phyloP scores from a whole-genome alignment of 2,113 vertebrate genomes.

The human region DNA sequence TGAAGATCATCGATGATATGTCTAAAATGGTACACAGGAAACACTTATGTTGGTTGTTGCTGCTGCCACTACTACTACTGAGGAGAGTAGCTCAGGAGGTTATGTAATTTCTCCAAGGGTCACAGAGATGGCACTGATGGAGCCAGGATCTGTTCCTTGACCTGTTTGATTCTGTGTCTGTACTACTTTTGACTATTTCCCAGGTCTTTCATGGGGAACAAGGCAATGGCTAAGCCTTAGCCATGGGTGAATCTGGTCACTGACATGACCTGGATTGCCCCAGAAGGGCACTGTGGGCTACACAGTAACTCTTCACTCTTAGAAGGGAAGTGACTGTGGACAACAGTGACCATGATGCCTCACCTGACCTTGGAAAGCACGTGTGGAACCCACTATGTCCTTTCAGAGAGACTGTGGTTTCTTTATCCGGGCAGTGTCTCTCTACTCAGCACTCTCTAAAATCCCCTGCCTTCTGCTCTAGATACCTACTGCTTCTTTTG shows the following conservation, averaged over 20 bases:
- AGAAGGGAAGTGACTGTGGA: background rate
- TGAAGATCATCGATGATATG: background rate
- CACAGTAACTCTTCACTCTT: background rate
- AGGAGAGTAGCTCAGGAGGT: background rate
- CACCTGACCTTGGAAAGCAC: background rate
- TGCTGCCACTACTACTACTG: background rate
- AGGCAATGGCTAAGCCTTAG: background rate
- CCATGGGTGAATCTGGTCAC: background rate
- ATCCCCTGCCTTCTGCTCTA: background rate
- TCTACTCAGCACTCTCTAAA: background rate
- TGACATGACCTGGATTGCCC: background rate
- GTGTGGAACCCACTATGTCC: background rate
- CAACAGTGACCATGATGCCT: background rate
- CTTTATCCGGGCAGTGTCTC: background rate
- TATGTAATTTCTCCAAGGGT: background rate
- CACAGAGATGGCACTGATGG: background rate
- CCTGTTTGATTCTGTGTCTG: background rate
- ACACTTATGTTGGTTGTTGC: background rate
- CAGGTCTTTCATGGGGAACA: background rate
- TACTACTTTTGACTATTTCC: background rate
- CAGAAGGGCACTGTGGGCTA: background rate
- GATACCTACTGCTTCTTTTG: background rate
- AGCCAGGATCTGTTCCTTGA: background rate
- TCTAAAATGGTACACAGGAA: background rate
- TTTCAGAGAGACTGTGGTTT: background rate